Conservation (phyloP, 2,888 invertebrate species). For the Drosophila glabriapex region DNA sequence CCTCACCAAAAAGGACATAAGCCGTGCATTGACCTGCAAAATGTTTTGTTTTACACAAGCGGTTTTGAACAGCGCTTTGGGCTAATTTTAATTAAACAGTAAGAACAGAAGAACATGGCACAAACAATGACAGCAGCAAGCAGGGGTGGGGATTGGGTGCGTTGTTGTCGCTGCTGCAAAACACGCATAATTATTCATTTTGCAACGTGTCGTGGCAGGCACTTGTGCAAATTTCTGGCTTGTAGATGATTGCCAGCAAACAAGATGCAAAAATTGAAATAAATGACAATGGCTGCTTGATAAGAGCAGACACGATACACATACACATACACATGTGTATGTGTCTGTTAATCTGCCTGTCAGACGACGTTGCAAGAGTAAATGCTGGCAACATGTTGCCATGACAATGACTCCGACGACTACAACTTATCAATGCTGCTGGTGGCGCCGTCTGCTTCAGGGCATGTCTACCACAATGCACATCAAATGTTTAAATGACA, state of each 20-base stretch:
- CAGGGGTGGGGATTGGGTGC: neutral
- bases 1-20: constrained; percentile 52
- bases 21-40: constrained; percentile 51
- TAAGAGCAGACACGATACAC: constrained; percentile 30
- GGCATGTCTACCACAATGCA: constrained; percentile 73
- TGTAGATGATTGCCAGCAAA: constrained; percentile 58
- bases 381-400: constrained; percentile 75
- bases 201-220: constrained; percentile 49
- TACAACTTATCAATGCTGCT: constrained; percentile 47
- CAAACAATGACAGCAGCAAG: constrained; percentile 23
- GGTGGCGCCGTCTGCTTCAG: constrained; percentile 63
- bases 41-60: constrained; percentile 13
- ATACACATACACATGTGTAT: constrained; percentile 3
- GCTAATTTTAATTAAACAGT: constrained; percentile 60
- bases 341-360: constrained; percentile 40
- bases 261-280: constrained; percentile 77
- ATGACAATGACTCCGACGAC: constrained; percentile 74
- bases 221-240: constrained; percentile 60
- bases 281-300: constrained; percentile 69
- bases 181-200: constrained; percentile 74
- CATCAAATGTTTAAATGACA: constrained; percentile 79
- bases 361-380: constrained; percentile 35
- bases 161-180: constrained; percentile 5
- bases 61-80: constrained; percentile 33
- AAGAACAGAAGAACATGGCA: constrained; percentile 22